These are phyloP conservation scores for Ommatoiulus sabulosus DNA, from an alignment of 2,888 invertebrate species.

Conservation along the genomic window DNA sequence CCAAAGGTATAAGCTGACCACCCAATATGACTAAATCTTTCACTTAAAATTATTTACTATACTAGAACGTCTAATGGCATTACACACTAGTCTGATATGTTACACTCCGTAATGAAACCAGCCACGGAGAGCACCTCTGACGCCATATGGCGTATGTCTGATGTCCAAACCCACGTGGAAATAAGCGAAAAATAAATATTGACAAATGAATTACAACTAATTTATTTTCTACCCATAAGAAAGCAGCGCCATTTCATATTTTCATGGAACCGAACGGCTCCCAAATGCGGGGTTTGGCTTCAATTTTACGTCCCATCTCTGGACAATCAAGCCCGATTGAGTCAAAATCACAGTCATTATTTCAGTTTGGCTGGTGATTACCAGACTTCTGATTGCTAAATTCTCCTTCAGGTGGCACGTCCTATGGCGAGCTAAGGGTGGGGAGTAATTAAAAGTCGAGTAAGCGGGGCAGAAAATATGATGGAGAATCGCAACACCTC, in stretches of 20 bases:
- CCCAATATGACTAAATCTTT: too few species aligned
- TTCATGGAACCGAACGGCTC: slow-evolving; percentile 11
- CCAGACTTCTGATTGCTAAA: slow-evolving; percentile 19
- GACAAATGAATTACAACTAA: slow-evolving; percentile 12
- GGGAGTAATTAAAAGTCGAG: not conserved
- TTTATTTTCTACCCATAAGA: slow-evolving; percentile 7
- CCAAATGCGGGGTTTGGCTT: not conserved
- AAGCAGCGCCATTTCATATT: slow-evolving; percentile 19
- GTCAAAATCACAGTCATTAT: slow-evolving; percentile 19
- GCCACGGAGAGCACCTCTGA: too few species aligned
- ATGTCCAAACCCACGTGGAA: not conserved
- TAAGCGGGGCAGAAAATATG: slow-evolving; percentile 9
- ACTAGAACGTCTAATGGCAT: too few species aligned
- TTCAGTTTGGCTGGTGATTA: slow-evolving; percentile 19
- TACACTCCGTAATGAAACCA: too few species aligned
- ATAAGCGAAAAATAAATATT: slow-evolving; percentile 6
- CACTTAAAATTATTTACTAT: too few species aligned
- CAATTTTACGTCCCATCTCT: not conserved
- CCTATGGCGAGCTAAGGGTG: slow-evolving; percentile 1
- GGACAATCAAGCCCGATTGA: slow-evolving; percentile 19
- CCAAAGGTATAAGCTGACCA: too few species aligned
- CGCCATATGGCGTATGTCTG: not conserved
- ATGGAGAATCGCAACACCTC: slow-evolving; percentile 12
- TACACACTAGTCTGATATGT: too few species aligned
- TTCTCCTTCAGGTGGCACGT: slow-evolving; percentile 19